These are phyloP conservation scores for Tuberolachnus salignus DNA, from an alignment of 2,888 invertebrate species.

Conservation along the genomic window DNA sequence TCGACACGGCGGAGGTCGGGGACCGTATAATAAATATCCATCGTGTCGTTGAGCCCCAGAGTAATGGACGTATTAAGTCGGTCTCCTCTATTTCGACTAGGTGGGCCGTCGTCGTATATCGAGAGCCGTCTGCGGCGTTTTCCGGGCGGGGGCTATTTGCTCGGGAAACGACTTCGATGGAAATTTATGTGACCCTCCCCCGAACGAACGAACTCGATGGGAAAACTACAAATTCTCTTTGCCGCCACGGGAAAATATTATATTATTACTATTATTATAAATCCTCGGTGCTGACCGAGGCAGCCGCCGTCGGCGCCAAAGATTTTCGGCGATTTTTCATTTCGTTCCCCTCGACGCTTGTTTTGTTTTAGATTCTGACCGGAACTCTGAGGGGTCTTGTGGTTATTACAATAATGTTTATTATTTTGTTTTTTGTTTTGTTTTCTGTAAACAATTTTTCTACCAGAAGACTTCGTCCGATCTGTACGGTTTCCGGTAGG, in stretches of 20 bases:
- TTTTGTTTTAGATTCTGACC: too few species aligned
- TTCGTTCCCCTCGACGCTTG: background rate
- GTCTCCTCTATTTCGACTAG: background rate
- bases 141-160: constrained; percentile 3
- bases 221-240: background rate
- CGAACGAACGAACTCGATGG: too few species aligned
- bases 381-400: too few species aligned
- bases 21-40: constrained; percentile 28
- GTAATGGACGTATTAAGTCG: constrained; percentile 46
- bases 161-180: constrained; percentile 15
- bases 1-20: background rate
- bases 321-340: constrained; percentile 7
- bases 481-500: too few species aligned
- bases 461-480: too few species aligned
- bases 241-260: too few species aligned
- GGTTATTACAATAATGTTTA: too few species aligned
- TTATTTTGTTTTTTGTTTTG: too few species aligned
- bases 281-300: background rate
- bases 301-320: constrained; percentile 14
- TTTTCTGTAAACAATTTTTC: too few species aligned
- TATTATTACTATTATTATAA: background rate
- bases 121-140: background rate
- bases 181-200: constrained; percentile 14
- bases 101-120: background rate
- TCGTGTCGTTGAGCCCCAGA: constrained; percentile 38